phyloP scores from a whole-genome alignment of 2,888 invertebrate species.

The Zelleria hepariella region DNA sequence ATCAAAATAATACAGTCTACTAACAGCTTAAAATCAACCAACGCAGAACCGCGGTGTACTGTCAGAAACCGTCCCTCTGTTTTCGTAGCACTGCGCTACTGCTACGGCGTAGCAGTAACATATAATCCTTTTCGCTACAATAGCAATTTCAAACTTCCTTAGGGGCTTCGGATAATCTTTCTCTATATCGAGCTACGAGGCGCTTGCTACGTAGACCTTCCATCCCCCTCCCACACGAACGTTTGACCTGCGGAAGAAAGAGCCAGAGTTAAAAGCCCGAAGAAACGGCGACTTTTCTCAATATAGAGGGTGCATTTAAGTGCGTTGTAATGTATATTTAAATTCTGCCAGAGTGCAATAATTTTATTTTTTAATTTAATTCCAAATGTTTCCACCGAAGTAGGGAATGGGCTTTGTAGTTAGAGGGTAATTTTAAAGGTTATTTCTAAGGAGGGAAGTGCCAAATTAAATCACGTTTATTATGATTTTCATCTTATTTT shows the following conservation, averaged over 20 bases:
- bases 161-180: constrained; percentile 73
- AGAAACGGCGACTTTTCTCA: constrained; percentile 61
- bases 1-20: background rate
- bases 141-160: constrained; percentile 74
- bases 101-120: constrained; percentile 70
- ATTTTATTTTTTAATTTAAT: constrained; percentile 71
- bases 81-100: constrained; percentile 14
- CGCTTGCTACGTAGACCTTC: constrained; percentile 35
- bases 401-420: constrained; percentile 22
- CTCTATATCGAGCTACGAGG: constrained; percentile 68
- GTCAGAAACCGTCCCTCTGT: background rate
- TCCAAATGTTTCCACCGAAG: constrained; percentile 51
- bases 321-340: constrained; percentile 65
- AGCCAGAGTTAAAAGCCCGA: constrained; percentile 35
- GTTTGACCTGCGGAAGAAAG: constrained; percentile 14
- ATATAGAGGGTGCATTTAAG: constrained; percentile 58
- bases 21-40: background rate
- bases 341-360: constrained; percentile 69
- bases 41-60: background rate
- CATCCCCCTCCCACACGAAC: constrained; percentile 29
- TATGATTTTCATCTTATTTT: background rate
- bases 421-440: background rate
- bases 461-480: background rate
- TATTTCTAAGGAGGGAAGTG: background rate
- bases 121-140: constrained; percentile 75